Base-by-base conservation (phyloP, 1,140 invertebrate genomes). In the Acyrthosiphon pisum region DNA sequence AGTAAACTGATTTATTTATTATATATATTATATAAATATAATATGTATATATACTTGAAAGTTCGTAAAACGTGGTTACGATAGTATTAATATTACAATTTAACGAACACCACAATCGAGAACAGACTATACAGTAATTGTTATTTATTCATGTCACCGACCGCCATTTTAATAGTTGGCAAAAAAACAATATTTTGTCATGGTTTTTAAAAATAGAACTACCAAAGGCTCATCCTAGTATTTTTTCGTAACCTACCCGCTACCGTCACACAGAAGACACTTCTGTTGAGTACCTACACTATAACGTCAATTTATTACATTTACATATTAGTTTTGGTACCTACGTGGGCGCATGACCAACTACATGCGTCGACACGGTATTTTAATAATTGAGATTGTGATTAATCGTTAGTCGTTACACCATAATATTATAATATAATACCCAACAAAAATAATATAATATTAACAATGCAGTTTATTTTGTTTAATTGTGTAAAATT, bases 201-300 rank as follows among this genome's bases (percentile, higher is more conserved):
- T 68, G 89, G 20, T 90, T 68, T 46, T 68, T 90, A 90, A 90
- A 90, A 90, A 90, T 90, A 90, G 89, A 90, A 90, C 22, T 14
- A 60, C 89, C 44, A 44, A 41, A 68, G 23, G 56, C n/a, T 68
- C 14, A 20, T 44, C 11, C 6, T 44, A 41, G 30, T 23, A 53
- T 44, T 60, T 60, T 30, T 41, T 90, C 26, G 88, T 90, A 90
- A 68, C n/a, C 35, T 44, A 88, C 48, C 83, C 37, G 11, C 6
- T 26, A 60, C 9, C 11, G 23, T 90, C 11, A 90, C 6, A 60
- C 35, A 60, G 14, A 50, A 50, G 26, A 88, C 22, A 53, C n/a
- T 88, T 26, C 60, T 87, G 7, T 53, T 89, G 35, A 56, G 18
- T 89, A 86, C 1, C 37, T 46, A 89, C 22, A 41, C 48, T 89